Conservation (phyloP, 1,140 invertebrate species). For the Diorhabda elongata region DNA sequence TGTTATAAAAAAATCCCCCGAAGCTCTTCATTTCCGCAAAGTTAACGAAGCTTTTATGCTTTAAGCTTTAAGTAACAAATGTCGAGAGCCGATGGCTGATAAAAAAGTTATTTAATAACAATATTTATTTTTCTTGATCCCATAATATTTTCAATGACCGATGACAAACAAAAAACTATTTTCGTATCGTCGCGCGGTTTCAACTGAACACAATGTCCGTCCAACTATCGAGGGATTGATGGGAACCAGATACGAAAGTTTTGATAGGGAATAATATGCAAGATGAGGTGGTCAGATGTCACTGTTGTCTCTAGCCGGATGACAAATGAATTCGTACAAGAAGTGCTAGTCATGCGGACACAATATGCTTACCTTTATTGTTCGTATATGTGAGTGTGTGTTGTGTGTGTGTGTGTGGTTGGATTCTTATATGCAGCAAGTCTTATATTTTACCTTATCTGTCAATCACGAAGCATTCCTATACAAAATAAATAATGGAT, state of each 20-base stretch:
- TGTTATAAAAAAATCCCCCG: too few species aligned
- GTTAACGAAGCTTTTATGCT: too few species aligned
- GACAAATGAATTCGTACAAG: conserved; percentile 37
- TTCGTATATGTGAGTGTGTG: conserved; percentile 17
- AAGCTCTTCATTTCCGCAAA: too few species aligned
- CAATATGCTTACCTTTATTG: conserved; percentile 37
- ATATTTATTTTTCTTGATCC: conserved; percentile 3
- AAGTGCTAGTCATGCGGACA: conserved; percentile 35
- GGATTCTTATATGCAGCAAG: conserved; percentile 27
- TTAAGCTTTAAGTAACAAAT: not conserved
- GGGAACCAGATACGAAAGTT: conserved; percentile 31
- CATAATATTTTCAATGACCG: not conserved
- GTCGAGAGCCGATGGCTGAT: not conserved
- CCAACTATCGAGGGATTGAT: conserved; percentile 32
- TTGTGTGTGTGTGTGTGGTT: conserved; percentile 28
- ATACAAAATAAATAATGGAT: conserved; percentile 19
- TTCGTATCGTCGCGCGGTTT: conserved; percentile 4
- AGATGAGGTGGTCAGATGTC: conserved; percentile 40
- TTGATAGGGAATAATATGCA: conserved; percentile 31
- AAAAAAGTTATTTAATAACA: not conserved
- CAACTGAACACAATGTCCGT: conserved; percentile 7
- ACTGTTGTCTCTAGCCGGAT: conserved; percentile 36
- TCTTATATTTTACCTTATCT: conserved; percentile 27
- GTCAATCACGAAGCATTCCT: conserved; percentile 25
- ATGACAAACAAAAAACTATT: conserved; percentile 13